Base-by-base conservation (phyloP, 92 coral and sea anemone genomes). In the Chrysogorgia sp. region DNA sequence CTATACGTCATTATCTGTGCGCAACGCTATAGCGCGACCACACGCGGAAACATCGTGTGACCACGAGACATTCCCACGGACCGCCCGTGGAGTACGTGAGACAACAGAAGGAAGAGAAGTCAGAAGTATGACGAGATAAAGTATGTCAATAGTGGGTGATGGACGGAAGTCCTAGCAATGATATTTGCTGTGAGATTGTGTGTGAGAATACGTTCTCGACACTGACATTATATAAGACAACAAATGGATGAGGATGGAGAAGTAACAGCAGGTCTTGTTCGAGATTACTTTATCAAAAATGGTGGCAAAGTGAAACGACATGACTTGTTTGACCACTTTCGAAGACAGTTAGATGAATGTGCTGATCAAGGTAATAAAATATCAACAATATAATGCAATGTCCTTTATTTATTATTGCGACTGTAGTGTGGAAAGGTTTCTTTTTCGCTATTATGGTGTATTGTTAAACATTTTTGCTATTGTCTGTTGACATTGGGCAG, bases 301-400 rank as follows among this genome's bases (percentile, higher is more conserved):
- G 82, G 88, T 70, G 92, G 97, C 78, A 92, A 87, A 88, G 99
- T 96, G 45, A 85, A 74, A 67, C 90, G 90, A 48, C 85, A 86
- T 59, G 99, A 96, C 61, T 87, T 96, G n/a, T 92, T 96, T 31
- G 90, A 89, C 43, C 97, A 96, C 74, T 96, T 96, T 72, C 84
- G 97, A 68, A 86, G 79, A 40, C 99, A 92, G 53, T 90, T 96
- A 37, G 92, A 96, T 69, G 92, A 96, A 48, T 90, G 90, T 1
- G 97, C 62, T 2, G 92, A 96, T 87, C 86, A 96, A 68, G 86
- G 99, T 96, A 67, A 52, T 90, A 25, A 67, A n/a, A n/a, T n/a
- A n/a, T n/a, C n/a, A n/a, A n/a, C n/a, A n/a, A n/a, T n/a, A n/a
- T n/a, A 28, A 34, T 24, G 32, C 13, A 25, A 69, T n/a, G 33